Conservation (phyloP, 2,113 vertebrate genomes). For the Caloenas nicobarica region DNA sequence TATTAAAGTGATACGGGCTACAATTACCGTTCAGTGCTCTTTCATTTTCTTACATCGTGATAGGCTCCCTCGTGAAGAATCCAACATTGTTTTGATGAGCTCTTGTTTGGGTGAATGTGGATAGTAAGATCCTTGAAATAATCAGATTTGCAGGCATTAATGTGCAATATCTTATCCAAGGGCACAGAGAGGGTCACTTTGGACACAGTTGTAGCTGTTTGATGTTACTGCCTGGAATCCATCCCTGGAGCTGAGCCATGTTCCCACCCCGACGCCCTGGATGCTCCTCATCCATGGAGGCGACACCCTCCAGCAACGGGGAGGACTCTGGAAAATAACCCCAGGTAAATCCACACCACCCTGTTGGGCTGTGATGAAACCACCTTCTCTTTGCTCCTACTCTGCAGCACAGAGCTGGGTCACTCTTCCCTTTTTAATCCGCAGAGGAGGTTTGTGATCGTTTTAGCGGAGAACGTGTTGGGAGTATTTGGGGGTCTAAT, state of each 20-base stretch:
- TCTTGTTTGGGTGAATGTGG: neutral
- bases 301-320: neutral
- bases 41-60: neutral
- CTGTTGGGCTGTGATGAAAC: neutral
- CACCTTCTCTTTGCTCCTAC: neutral
- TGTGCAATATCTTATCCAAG: neutral
- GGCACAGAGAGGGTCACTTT: neutral
- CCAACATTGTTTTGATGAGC: neutral
- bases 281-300: neutral
- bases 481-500: no score
- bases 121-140: neutral
- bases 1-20: constrained; percentile 59
- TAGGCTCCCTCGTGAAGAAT: neutral
- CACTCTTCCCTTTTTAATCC: no score
- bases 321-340: neutral
- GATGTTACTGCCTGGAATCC: neutral
- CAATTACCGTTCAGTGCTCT: neutral
- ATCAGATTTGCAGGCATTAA: constrained; percentile 13
- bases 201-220: neutral
- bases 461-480: no score
- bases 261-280: fast-evolving
- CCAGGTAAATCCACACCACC: neutral
- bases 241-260: neutral
- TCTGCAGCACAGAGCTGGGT: no score
- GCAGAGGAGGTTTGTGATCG: no score